Conservation (phyloP, 2,797 vertebrate genomes). For the Siniperca obscura region DNA sequence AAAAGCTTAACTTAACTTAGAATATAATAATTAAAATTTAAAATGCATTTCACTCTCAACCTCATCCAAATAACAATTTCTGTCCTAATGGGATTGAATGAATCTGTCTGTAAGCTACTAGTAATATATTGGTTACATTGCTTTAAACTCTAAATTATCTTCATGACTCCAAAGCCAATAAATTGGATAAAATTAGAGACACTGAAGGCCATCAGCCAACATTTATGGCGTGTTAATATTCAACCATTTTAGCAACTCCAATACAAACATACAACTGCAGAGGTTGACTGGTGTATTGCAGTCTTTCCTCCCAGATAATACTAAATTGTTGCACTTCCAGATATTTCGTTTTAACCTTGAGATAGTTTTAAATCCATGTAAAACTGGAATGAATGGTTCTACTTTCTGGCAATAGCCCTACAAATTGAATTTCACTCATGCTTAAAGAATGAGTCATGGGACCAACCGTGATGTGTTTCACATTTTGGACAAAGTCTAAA, state of each 20-base stretch:
- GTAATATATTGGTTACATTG: not conserved
- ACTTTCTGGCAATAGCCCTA: constrained; percentile 22
- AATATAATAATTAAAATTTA: not conserved
- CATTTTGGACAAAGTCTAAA: constrained; percentile 22
- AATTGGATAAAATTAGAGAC: not conserved
- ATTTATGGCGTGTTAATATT: not conserved
- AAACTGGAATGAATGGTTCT: constrained; percentile 29
- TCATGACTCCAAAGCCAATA: not conserved
- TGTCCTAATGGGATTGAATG: not conserved
- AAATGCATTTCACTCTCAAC: not conserved
- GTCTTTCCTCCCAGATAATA: not conserved
- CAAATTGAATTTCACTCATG: constrained; percentile 33
- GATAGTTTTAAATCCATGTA: constrained; percentile 2
- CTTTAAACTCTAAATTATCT: not conserved
- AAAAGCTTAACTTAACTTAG: not conserved
- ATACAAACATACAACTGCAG: not conserved
- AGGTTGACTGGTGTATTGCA: not conserved
- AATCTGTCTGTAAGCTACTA: not conserved
- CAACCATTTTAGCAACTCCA: not conserved
- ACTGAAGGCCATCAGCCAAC: not conserved
- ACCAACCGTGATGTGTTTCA: not conserved
- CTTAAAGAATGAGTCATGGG: constrained; percentile 27
- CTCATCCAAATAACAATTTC: not conserved
- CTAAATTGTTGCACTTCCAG: not conserved
- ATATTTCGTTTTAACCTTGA: constrained; percentile 4